Evolutionary conservation across 2,888 invertebrate genomes (phyloP), one percentile per base, ranked within the genome.

Genomic region (Aspidiotus destructor): DNA sequence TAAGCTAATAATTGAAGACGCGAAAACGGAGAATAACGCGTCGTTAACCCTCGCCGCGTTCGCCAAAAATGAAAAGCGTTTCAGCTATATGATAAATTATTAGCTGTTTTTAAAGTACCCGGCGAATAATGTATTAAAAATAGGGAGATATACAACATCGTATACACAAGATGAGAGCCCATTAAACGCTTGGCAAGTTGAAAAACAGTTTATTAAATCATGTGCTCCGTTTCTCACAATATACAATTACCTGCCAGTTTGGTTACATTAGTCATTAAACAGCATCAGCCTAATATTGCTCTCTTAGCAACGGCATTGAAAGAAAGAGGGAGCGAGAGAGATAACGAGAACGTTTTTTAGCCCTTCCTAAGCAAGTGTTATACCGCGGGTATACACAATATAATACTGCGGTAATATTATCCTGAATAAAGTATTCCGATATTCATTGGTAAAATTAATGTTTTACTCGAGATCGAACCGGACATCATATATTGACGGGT

Each of bases 241-340:
- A 67, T 67, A 67, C 67, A 67, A 67, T 67, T 67, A 67, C 67
- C 67, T 67, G 67, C 41, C 67, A 42, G 67, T 67, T 58, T 67
- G 48, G 67, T 67, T 60, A 58, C 67, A 67, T 67, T 67, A 67
- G 67, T 67, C 67, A 67, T 58, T 67, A 58, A 57, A 67, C 60
- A 58, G 67, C 28, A 28, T 28, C 48, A 58, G 42, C 58, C 58
- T 16, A 28, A 28, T 28, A 28, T 28, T 28, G 28, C 28, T 28
- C 28, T 28, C 28, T 28, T 28, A 28, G 28, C 28, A 28, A 28
- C 28, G 28, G 28, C 28, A 28, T n/a, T n/a, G 52, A 52, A 52
- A 52, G 52, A 52, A 52, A 52, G 52, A 52, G 52, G 52, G 52
- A 52, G 28, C 28, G 28, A 28, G 28, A 28, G 28, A 28, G 28